Evolutionary conservation across 2,888 invertebrate genomes (phyloP), one percentile per base, ranked within the genome.

Genomic region (Caenorhabditis sp.): DNA sequence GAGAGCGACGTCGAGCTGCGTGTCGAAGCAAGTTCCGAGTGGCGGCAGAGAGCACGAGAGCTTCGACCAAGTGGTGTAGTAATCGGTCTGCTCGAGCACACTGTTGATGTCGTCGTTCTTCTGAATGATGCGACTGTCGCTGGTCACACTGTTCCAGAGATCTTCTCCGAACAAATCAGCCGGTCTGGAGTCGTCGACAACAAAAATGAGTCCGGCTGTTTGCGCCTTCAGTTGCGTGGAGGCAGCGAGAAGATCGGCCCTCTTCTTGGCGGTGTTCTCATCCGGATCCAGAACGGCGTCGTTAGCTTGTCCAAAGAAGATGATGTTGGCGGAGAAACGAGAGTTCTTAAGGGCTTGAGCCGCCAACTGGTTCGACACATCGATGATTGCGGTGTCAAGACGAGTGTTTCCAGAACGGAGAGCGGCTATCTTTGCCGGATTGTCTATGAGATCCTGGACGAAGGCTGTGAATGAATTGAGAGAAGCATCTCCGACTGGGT

Each of bases 241-340:
- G 2, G 73, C 41, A 13, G 37, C 27, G 22, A n/a, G 17, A 1
- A 66, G 24, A 0, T 9, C 41, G 8, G 37, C 53, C 7, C 22
- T 48, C 11, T 53, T 70, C 9, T 39, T 7, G 2, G 9, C 43
- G 9, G 26, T 48, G 7, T 24, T 15, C 0, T 22, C 22, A 37
- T 56, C 24, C 30, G 75, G 68, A 32, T 63, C 32, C 24, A 76
- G 43, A 17, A 76, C 75, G 8, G 55, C 70, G 17, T 62, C 53
- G 45, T 59, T 76, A 15, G 75, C 75, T 50, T 76, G 62, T 39
- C 75, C 75, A 37, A 70, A 68, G 70, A 76, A 76, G 17, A 76
- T 15, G 32, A 76, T 52, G 45, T 70, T 52, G 11, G 27, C 41
- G 13, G 62, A 53, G 68, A 70, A 70, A 6, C 62, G 62, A 11